These are phyloP conservation scores for Cyprinodon brontotheroides DNA, from an alignment of 2,113 vertebrate genomes.

Conservation along the genomic window DNA sequence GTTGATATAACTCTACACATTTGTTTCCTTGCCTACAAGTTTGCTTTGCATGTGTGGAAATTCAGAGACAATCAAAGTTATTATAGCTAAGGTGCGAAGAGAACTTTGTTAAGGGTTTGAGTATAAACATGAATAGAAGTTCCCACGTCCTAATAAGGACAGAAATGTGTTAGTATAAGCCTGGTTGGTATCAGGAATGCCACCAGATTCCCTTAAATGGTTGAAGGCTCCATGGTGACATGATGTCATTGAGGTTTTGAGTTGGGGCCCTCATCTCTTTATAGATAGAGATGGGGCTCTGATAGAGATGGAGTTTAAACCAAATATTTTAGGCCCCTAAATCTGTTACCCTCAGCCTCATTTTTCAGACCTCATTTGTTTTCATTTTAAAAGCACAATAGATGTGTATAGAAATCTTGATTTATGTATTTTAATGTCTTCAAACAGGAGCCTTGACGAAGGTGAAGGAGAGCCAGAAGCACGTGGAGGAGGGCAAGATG, in stretches of 20 bases:
- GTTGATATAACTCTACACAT: no score
- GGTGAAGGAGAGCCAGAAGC: conserved; percentile 95
- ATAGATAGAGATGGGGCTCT: conserved; percentile 11
- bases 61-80: no score
- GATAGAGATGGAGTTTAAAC: conserved; percentile 17
- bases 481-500: conserved; percentile 98
- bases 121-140: background rate
- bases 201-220: conserved; percentile 53
- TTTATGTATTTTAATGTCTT: conserved; percentile 12
- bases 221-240: conserved; percentile 13
- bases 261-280: background rate
- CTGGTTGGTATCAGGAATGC: background rate
- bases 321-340: conserved; percentile 26
- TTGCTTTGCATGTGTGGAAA: no score
- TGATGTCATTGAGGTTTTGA: conserved; percentile 34
- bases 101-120: background rate
- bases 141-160: background rate
- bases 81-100: background rate
- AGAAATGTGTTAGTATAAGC: background rate
- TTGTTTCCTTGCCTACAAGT: no score
- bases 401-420: background rate
- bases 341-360: background rate
- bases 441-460: conserved; percentile 92
- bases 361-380: background rate
- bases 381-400: background rate